Conservation (phyloP, 2,888 invertebrate genomes). For the Spodoptera exigua region DNA sequence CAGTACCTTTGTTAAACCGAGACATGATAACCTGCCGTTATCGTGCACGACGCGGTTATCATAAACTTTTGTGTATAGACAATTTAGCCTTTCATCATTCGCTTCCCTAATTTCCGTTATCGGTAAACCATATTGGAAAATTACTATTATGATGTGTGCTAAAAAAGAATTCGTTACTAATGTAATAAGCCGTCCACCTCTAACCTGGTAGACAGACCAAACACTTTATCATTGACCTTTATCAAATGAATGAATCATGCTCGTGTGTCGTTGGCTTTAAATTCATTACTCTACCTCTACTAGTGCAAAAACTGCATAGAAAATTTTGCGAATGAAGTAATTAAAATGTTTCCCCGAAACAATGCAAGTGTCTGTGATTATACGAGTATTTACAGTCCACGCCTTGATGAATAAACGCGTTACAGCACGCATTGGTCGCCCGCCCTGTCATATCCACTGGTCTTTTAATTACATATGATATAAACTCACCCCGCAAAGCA, state of each 20-base stretch:
- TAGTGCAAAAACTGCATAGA: constrained; percentile 5
- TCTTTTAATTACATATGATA: constrained; percentile 72
- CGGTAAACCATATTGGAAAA: constrained; percentile 14
- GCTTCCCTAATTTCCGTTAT: constrained; percentile 43
- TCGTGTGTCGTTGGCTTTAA: constrained; percentile 23
- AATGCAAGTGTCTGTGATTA: constrained; percentile 2
- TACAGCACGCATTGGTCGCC: constrained; percentile 62
- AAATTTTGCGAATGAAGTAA: background rate
- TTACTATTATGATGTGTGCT: background rate
- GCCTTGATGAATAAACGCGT: constrained; percentile 59
- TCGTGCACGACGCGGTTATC: constrained; percentile 32
- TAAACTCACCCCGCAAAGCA: constrained; percentile 61
- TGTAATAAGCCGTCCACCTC: constrained; percentile 16
- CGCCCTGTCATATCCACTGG: constrained; percentile 56
- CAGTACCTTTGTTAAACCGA: constrained; percentile 42
- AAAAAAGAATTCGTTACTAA: constrained; percentile 4
- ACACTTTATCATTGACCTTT: constrained; percentile 51
- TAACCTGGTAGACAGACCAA: constrained; percentile 32
- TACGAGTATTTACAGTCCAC: constrained; percentile 67
- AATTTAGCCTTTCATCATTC: constrained; percentile 23
- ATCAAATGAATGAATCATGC: constrained; percentile 41
- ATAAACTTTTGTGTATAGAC: constrained; percentile 28
- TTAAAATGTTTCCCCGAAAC: constrained; percentile 7
- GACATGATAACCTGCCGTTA: constrained; percentile 50
- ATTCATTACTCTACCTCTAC: background rate